A percentile compares a stretch with the other conserved stretches of the same genome.
phyloP scores from a whole-genome alignment of 2,797 vertebrate species.

The Gallinago solitaria region DNA sequence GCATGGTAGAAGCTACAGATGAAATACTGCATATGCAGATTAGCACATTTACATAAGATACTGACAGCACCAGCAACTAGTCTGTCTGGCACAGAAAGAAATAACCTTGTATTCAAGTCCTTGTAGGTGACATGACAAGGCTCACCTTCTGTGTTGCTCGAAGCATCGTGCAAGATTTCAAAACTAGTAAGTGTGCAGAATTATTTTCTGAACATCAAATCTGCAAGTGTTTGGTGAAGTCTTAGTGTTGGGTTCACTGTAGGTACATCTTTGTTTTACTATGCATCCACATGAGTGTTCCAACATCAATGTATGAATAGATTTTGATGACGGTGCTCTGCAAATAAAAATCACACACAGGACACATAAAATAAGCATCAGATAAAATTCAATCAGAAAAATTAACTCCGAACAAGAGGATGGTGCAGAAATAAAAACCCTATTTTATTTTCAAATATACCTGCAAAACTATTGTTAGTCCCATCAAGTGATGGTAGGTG shows the following conservation, averaged over 20 bases:
- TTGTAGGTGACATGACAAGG: neutral
- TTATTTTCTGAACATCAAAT: neutral
- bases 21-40: constrained; percentile 21
- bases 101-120: neutral
- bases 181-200: neutral
- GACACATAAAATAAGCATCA: neutral
- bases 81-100: neutral
- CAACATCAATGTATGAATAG: neutral
- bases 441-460: neutral
- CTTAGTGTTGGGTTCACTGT: neutral
- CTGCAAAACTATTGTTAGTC: neutral
- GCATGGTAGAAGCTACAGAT: neutral
- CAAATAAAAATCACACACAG: neutral
- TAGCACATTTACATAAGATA: neutral
- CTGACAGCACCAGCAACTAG: neutral
- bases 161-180: neutral
- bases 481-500: neutral
- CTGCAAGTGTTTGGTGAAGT: neutral
- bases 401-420: neutral
- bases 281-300: neutral
- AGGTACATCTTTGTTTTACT: neutral
- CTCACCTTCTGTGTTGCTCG: neutral
- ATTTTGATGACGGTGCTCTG: neutral
- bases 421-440: neutral
- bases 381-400: neutral